Percentiles rank a stretch among this genome's conserved stretches.
Evolutionary conservation across 2,888 invertebrate genomes (phyloP).

Genomic region (Dicranocentrus wangi): DNA sequence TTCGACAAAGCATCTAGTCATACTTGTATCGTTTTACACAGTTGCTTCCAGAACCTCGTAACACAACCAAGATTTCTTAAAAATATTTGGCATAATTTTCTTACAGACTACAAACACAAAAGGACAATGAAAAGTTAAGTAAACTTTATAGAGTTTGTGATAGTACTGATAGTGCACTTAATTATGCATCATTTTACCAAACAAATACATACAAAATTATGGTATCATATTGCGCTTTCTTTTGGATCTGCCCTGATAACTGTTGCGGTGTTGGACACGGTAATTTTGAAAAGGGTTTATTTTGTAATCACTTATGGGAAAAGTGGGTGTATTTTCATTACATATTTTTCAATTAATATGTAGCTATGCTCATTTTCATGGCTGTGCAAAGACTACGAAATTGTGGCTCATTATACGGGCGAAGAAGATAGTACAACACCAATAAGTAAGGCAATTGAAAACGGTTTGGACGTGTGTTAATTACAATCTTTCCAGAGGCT

Average conservation of each 20-base stretch:
- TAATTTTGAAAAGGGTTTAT: constrained; percentile 13
- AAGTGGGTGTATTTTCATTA: no score
- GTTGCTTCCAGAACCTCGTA: no score
- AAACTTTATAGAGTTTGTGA: no score
- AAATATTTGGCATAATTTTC: no score
- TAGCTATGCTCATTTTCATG: constrained; percentile 57
- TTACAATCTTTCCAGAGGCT: background rate
- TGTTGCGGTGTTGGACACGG: constrained; percentile 58
- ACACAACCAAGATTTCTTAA: no score
- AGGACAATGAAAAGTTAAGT: no score
- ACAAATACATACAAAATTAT: constrained; percentile 48
- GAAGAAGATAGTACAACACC: constrained; percentile 20
- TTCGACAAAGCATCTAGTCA: no score
- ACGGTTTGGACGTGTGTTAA: background rate
- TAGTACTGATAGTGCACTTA: no score
- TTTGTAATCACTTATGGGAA: background rate
- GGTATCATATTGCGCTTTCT: constrained; percentile 60
- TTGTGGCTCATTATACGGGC: constrained; percentile 37
- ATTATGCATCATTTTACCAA: constrained; percentile 64
- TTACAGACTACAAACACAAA: no score
- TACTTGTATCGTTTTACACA: no score
- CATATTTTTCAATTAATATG: background rate
- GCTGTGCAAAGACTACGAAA: constrained; percentile 58
- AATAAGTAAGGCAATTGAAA: constrained; percentile 22
- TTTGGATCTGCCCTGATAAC: constrained; percentile 58